Base-by-base conservation (phyloP, 2,888 invertebrate genomes). In the Elysia crispata region DNA sequence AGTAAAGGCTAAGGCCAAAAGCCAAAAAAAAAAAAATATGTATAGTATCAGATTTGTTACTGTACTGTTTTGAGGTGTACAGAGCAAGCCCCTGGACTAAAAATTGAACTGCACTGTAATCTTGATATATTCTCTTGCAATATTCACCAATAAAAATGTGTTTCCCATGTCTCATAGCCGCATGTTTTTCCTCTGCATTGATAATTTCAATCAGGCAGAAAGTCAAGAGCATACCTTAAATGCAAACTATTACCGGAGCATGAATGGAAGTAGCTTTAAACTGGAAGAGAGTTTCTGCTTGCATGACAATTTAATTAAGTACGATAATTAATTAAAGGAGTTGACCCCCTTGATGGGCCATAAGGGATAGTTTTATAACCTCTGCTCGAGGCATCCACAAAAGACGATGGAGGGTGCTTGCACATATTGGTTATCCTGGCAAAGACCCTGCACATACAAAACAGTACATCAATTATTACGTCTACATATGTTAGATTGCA, bases 371-470 rank as follows among this genome's bases (percentile, higher is more conserved):
- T 76, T 69, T 75, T 72, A 80, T 80, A 80, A 80, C 80, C 80
- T 80, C 80, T 72, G 41, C 62, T 72, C 75, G 80, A 80, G 80
- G 80, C 80, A 64, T 80, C 80, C 80, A 25, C 69, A 76, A 80
- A 70, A 76, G 80, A 73, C 80, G 62, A 54, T 72, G 49, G 54
- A 76, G 72, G 72, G 64, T 66, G 80, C 72, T 76, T 76, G 72
- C 72, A 80, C 76, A 80, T 80, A 64, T 74, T 33, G 76, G 72
- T 23, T 64, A 80, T 80, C 80, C 80, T 80, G 80, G 64, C 80
- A 76, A 50, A 76, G 70, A 80, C 76, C 80, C 76, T 80, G 76
- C 60, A 72, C 80, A 80, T 76, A 80, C 76, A 80, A 80, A 80
- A 80, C 80, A 80, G 80, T 66, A 76, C 76, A 80, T 80, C 73